phyloP scores from a whole-genome alignment of 53 echinoderm and acorn worm species.

The Crossaster papposus region DNA sequence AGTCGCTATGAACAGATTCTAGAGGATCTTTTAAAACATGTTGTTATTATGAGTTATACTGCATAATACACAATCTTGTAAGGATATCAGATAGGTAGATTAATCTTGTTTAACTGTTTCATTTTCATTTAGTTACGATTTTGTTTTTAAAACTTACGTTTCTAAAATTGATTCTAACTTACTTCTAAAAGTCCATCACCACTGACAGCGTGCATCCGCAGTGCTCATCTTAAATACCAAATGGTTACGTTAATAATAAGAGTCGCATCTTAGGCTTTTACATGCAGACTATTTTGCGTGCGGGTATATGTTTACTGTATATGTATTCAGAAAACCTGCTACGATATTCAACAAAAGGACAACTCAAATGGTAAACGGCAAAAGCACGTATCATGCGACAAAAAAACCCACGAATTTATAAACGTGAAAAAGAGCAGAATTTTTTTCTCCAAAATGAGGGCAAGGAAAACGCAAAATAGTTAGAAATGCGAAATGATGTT shows the following conservation, averaged over 20 bases:
- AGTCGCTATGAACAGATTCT: not conserved
- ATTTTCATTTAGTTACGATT: too few species aligned
- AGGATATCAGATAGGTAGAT: too few species aligned
- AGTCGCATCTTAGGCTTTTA: not conserved
- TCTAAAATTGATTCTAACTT: too few species aligned
- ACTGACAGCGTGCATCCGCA: not conserved
- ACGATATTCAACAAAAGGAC: not conserved
- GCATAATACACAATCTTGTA: too few species aligned
- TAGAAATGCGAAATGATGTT: not conserved
- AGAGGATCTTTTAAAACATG: too few species aligned
- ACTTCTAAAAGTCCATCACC: not conserved
- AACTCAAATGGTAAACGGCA: not conserved
- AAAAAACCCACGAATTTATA: not conserved
- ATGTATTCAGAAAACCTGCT: not conserved
- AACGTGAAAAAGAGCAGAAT: not conserved
- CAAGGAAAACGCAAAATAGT: not conserved
- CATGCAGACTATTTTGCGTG: not conserved
- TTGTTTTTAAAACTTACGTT: too few species aligned
- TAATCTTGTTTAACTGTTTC: too few species aligned
- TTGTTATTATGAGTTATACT: too few species aligned
- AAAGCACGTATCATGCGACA: not conserved
- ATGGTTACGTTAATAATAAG: not conserved
- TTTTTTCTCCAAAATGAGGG: not conserved
- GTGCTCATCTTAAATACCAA: not conserved
- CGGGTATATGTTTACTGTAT: not conserved